Evolutionary conservation across 2,888 invertebrate genomes (phyloP), one percentile per base, ranked within the genome.

Genomic region (Baccha elongata): DNA sequence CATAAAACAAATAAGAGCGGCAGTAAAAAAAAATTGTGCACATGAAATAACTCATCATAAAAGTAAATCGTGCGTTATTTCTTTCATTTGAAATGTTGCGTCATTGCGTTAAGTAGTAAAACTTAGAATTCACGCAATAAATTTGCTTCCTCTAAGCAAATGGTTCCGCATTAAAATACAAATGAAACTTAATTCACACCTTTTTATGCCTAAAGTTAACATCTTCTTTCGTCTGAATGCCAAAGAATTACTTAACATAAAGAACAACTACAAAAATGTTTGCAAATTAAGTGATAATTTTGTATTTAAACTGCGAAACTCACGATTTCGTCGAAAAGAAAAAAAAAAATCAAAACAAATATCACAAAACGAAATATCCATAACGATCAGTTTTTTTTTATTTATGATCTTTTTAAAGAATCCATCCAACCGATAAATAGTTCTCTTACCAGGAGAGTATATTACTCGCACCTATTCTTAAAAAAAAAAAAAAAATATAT

Each of bases 231-330:
- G 1, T 15, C 17, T 29, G 15, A 11, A 10, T 15, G 23, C 21
- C 19, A 29, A 44, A 26, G 42, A 44, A 60, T 10, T 11, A 40
- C 23, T 17, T 26, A 29, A 13, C 40, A 26, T n/a, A 58, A 23
- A 58, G 8, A 23, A 58, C 10, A 58, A 15, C 55, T n/a, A 5
- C 13, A n/a, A 13, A 42, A 11, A 60, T 42, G 42, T 15, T 29
- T 44, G 44, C 19, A 17, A 44, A 74, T 67, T 50, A 58, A 67
- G 58, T 65, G 67, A 60, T 74, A 74, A 74, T 67, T 74, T 23
- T 50, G 17, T 50, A 5, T 58, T 50, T 52, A n/a, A 74, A 74
- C 48, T 50, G 60, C 60, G 44, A 60, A 60, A 60, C 26, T 60
- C 60, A 60, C 60, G 60, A 60, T 29, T 52, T 32, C 2, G 42